Percentiles rank a stretch among this genome's conserved stretches.
phyloP scores from a whole-genome alignment of 2,797 vertebrate genomes.

The Molothrus aeneus region DNA sequence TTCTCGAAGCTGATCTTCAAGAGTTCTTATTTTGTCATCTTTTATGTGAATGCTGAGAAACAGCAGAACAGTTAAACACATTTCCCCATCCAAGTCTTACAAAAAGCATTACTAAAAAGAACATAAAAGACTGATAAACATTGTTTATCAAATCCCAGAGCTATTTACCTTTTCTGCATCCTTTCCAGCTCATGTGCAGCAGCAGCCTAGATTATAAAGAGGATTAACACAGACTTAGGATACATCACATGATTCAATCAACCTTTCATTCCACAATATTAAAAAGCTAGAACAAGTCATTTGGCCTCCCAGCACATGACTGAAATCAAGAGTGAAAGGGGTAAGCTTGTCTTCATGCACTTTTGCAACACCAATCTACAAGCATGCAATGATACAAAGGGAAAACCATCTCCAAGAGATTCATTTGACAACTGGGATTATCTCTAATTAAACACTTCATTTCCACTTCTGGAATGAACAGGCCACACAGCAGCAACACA shows the following conservation, averaged over 20 bases:
- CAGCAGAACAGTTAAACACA: not conserved
- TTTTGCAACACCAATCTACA: not conserved
- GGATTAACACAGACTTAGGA: conserved; percentile 60
- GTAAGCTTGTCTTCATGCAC: not conserved
- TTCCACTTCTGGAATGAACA: not conserved
- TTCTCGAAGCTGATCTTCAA: conserved; percentile 78
- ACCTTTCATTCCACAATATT: conserved; percentile 47
- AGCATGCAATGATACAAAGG: not conserved
- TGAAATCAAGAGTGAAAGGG: not conserved
- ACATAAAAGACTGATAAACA: not conserved
- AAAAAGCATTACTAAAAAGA: conserved; percentile 4
- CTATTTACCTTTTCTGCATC: conserved; percentile 89
- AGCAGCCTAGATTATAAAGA: conserved; percentile 74
- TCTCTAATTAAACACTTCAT: conserved; percentile 15
- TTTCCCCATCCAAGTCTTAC: not conserved
- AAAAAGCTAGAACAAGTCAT: conserved; percentile 47
- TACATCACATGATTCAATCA: conserved; percentile 58
- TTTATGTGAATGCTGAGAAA: conserved; percentile 72
- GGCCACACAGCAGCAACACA: not conserved
- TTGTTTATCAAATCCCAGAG: conserved; percentile 38
- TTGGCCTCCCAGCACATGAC: conserved; percentile 32
- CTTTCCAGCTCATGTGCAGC: conserved; percentile 85
- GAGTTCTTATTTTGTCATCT: conserved; percentile 79
- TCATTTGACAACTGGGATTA: not conserved
- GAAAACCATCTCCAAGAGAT: not conserved